Evolutionary conservation across 2,113 vertebrate species (phyloP), one percentile per base, ranked within the genome.

Genomic region (Triplophysa tibetana): DNA sequence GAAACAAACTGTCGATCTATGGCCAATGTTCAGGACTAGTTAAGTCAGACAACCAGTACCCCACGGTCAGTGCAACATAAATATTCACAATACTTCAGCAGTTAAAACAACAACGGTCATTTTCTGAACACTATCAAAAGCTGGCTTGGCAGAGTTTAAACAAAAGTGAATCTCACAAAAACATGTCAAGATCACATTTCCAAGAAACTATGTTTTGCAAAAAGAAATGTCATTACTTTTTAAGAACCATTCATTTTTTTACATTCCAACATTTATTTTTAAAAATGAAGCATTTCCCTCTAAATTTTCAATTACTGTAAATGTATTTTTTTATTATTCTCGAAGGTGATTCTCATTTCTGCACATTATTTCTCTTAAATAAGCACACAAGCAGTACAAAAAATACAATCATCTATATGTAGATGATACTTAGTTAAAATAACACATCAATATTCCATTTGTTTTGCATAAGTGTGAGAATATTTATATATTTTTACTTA

Each of bases 41-140:
- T 72, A 17, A 52, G 50, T 50, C 19, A 70, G 50, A n/a, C 10
- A 33, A 10, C 24, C 67, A 70, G 29, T 16, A 29, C 19, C 13
- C 9, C 11, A 19, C 54, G 56, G 33, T 74, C 70, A 74, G 70
- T 74, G 70, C 70, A 74, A 74, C 54, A 61, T 60, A 21, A 60
- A 26, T 19, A 11, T 75, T 63, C 58, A 75, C 73, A 50, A 75
- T 50, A 61, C 73, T 63, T 75, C 73, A 62, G 73, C 60, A 63
- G 38, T 63, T 63, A 58, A 58, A 58, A 58, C 23, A 63, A 48
- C 56, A 43, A 48, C n/a, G 8, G 54, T 21, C 54, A 58, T 58
- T 58, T 58, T 58, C 54, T n/a, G 62, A 75, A 75, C 60, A 50
- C 21, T 19, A 60, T 61, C 54, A 43, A 60, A 21, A 52, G 56